Evolutionary conservation across 2,888 invertebrate genomes (phyloP).

Genomic region (Lottia gigantea): DNA sequence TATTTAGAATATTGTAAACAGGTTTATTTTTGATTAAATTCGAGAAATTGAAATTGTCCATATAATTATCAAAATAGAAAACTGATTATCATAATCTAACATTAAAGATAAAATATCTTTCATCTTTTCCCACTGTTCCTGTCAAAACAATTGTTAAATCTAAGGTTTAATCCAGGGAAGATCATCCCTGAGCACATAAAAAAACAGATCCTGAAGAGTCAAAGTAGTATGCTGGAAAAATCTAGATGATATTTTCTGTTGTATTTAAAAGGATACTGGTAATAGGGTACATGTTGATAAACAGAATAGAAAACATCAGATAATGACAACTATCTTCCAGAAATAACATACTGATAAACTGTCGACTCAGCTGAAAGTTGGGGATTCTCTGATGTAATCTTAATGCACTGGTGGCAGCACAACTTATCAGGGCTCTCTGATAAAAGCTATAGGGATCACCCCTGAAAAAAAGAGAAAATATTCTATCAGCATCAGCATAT

Average conservation of each 20-base stretch:
- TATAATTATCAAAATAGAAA: no score
- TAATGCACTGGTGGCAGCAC: slow-evolving; percentile 94
- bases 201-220: no score
- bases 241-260: background rate
- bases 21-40: no score
- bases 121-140: no score
- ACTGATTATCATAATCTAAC: no score
- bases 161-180: no score
- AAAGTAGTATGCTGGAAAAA: background rate
- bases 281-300: slow-evolving; percentile 89
- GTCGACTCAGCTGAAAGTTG: slow-evolving; percentile 80
- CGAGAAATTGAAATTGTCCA: no score
- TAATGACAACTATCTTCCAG: slow-evolving; percentile 92
- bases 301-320: slow-evolving; percentile 93
- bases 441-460: slow-evolving; percentile 78
- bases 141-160: no score
- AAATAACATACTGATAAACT: slow-evolving; percentile 82
- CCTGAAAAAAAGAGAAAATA: slow-evolving; percentile 68
- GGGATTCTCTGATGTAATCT: slow-evolving; percentile 94
- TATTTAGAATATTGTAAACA: no score
- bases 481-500: no score
- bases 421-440: slow-evolving; percentile 86
- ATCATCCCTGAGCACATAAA: no score
- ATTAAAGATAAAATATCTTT: no score
- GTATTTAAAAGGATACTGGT: slow-evolving; percentile 75